Evolutionary conservation across 2,113 vertebrate species (phyloP).

Genomic region (Carlito syrichta): DNA sequence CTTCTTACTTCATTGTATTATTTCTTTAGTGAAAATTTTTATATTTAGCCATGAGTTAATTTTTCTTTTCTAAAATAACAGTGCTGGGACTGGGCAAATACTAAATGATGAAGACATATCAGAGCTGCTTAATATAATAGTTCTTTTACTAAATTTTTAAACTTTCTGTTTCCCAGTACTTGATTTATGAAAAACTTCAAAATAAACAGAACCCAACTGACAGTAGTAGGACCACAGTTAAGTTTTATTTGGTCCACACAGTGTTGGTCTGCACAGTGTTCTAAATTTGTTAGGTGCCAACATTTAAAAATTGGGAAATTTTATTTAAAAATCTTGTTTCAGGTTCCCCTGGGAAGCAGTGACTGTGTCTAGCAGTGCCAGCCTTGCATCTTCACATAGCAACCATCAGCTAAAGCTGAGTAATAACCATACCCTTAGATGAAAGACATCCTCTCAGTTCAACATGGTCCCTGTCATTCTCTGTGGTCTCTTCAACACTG

Average conservation of each 20-base stretch:
- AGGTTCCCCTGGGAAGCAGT: background rate
- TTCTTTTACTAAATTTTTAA: background rate
- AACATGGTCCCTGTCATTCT: background rate
- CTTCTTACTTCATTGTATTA: slow-evolving; percentile 1
- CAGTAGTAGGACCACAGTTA: background rate
- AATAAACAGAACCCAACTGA: background rate
- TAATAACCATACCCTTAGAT: background rate
- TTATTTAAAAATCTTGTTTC: background rate
- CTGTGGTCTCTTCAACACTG: background rate
- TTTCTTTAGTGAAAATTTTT: background rate
- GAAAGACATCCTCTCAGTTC: background rate
- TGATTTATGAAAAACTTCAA: background rate
- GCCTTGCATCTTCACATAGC: background rate
- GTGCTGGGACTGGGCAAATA: background rate
- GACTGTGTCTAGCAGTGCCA: background rate
- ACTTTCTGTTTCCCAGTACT: background rate
- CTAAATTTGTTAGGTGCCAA: background rate
- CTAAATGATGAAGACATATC: background rate
- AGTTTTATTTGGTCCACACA: background rate
- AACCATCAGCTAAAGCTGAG: background rate
- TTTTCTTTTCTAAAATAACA: slow-evolving; percentile 8
- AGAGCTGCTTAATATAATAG: background rate
- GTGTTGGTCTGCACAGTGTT: background rate
- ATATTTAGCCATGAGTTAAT: background rate
- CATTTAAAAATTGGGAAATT: background rate